Evolutionary conservation across 2,797 vertebrate genomes (phyloP), one percentile per base, ranked within the genome.

Genomic region (Eremophila alpestris): DNA sequence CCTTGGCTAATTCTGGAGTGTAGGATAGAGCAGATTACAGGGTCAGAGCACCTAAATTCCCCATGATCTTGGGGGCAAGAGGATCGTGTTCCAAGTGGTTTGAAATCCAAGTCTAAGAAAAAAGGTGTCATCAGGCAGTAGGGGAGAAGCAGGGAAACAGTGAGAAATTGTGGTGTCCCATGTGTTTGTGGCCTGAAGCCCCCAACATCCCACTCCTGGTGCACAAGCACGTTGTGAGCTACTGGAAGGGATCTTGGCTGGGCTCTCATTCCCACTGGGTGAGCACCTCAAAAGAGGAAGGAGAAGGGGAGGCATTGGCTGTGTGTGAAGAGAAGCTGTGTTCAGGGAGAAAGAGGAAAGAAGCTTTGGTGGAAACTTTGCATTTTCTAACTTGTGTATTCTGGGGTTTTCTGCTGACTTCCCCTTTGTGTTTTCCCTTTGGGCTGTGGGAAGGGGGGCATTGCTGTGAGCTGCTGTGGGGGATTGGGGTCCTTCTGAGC

Each of bases 351-450:
- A 88, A 63, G 77, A 81, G 86, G 76, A 46, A 83, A 91, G 82
- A 68, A 87, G 52, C 58, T 38, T n/a, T n/a, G 30, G 41, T 90
- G 68, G 68, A 83, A 93, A 91, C 94, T 95, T 95, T 88, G 86
- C 88, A 29, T 96, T 89, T 91, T 93, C 45, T 55, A 8, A 22
- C 77, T 95, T 59, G 80, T 40, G 7, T 40, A 1, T 69, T 86
- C 52, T 77, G 83, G 48, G 80, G 65, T 87, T 96, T 95, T 80
- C 59, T 65, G 6, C 41, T 67, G 7, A 91, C 93, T 96, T 96
- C 95, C 94, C 81, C 92, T 96, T 95, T 49, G 46, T 32, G 70
- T 60, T 75, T 85, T 91, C 76, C 45, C 55, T n/a, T 32, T 0
- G 7, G 10, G 29, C 58, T 78, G 60, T 3, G 7, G 48, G 23